Base-by-base conservation (phyloP, 1,140 invertebrate species). In the Brachionus calyciflorus region DNA sequence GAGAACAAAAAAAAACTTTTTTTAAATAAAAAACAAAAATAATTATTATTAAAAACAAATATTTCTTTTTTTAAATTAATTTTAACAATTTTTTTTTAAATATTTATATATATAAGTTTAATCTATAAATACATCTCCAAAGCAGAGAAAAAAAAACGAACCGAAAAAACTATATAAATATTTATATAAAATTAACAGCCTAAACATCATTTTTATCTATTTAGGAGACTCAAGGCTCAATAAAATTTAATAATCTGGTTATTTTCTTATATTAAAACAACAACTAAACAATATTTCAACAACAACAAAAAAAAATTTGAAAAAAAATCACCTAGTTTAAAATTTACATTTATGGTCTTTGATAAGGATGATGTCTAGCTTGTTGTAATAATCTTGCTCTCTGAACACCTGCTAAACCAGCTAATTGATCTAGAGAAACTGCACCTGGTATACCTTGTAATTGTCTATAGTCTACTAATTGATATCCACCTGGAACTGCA, bases 91-190 rank as follows among this genome's bases (percentile, higher is more conserved):
- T 60, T 60, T 60, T 60, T 40, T 12, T 60, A 37, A n/a, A n/a
- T 60, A 30, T 24, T 17, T 7, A 28, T 28, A 28, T 30, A 55
- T 30, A 55, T n/a, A n/a, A 44, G n/a, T 44, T 44, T 44, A 17
- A 49, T 37, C 28, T 33, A 60, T 60, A 60, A 60, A 60, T 60
- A 60, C 30, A 60, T 60, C 55, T 60, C 55, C 55, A 60, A 60
- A 60, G 17, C 30, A 60, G 55, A 60, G 55, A 60, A 60, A 26
- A 10, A 37, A 60, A 60, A 60, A 28, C 33, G 37, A 60, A 33
- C 12, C 26, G 14, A 57, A n/a, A 60, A n/a, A 60, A 60, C n/a
- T n/a, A n/a, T n/a, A n/a, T n/a, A n/a, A n/a, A n/a, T n/a, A n/a
- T n/a, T n/a, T n/a, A n/a, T n/a, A n/a, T n/a, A n/a, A n/a, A n/a